Base-by-base conservation (phyloP, 2,888 invertebrate genomes). In the Dynastes tityus region DNA sequence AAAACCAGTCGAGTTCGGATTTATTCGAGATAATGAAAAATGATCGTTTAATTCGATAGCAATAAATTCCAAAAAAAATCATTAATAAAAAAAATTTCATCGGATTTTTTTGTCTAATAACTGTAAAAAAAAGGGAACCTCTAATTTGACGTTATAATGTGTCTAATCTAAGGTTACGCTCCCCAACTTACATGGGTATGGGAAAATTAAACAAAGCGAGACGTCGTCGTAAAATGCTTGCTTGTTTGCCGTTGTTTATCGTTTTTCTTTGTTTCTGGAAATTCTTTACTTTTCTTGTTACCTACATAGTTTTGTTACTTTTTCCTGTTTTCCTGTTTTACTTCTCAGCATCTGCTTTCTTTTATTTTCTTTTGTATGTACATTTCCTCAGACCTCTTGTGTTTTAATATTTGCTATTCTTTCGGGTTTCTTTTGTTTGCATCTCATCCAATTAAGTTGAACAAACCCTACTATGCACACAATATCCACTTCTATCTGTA, bases 351-450 rank as follows among this genome's bases (percentile, higher is more conserved):
- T 22, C 22, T 22, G 22, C 22, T 22, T 22, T 22, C 22, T 64
- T 64, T 29, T 63, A 22, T 64, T 64, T n/a, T 13, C 29, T 13
- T 32, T 1, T 6, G 16, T 29, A 27, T 63, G 22, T 27, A 63
- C 11, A 9, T 64, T 32, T 64, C 8, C 63, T 29, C 16, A 64
- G 37, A 27, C n/a, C 11, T n/a, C 13, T 27, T 13, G 32, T 0
- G 22, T 1, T 37, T 37, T 64, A 64, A 64, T 64, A 64, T 64
- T 64, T 64, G 37, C 64, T 64, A 64, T 64, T 13, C 64, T 32
- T 64, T 64, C 32, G 37, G 64, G 64, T 64, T 64, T 13, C 40
- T 64, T 80, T 75, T 78, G 76, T 78, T 78, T 80, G 71, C 76
- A 68, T 67, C 68, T 71, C 55, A 64, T 64, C 71, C 75, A 63